A percentile compares a stretch with the other conserved stretches of the same genome.
These are phyloP conservation scores for Troides oblongomaculatus DNA, from an alignment of 2,888 invertebrate species.

Conservation along the genomic window DNA sequence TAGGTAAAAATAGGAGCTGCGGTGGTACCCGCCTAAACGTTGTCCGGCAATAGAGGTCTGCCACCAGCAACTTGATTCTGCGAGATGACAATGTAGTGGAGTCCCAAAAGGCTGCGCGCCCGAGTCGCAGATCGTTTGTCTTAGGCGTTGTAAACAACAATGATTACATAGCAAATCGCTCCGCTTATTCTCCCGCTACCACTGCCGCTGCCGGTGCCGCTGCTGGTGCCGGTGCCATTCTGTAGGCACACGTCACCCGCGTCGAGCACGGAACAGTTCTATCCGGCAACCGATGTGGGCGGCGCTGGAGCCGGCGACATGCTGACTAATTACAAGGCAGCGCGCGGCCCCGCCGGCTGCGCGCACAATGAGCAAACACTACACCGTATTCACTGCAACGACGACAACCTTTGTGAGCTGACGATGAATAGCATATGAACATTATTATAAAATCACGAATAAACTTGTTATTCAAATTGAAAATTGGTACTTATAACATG, in stretches of 20 bases:
- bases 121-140: too few species aligned
- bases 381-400: not conserved
- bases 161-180: not conserved
- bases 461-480: not conserved
- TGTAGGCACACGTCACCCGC: constrained; percentile 44
- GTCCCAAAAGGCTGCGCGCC: too few species aligned
- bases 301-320: constrained; percentile 52
- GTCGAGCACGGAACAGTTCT: constrained; percentile 57
- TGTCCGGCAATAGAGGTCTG: too few species aligned
- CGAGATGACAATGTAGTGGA: too few species aligned
- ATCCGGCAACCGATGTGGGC: constrained; percentile 63
- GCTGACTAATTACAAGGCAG: constrained; percentile 60
- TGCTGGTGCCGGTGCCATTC: constrained; percentile 20
- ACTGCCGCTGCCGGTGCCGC: constrained; percentile 26
- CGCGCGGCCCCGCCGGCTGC: constrained; percentile 34
- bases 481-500: not conserved
- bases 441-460: constrained; percentile 1
- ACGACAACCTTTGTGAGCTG: too few species aligned
- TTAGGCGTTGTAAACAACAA: too few species aligned
- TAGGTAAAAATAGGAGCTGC: too few species aligned
- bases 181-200: constrained; percentile 35
- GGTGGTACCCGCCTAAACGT: too few species aligned
- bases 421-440: not conserved
- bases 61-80: too few species aligned
- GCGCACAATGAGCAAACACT: constrained; percentile 2